Evolutionary conservation across 2,113 vertebrate genomes (phyloP).

Genomic region (Orycteropus afer): DNA sequence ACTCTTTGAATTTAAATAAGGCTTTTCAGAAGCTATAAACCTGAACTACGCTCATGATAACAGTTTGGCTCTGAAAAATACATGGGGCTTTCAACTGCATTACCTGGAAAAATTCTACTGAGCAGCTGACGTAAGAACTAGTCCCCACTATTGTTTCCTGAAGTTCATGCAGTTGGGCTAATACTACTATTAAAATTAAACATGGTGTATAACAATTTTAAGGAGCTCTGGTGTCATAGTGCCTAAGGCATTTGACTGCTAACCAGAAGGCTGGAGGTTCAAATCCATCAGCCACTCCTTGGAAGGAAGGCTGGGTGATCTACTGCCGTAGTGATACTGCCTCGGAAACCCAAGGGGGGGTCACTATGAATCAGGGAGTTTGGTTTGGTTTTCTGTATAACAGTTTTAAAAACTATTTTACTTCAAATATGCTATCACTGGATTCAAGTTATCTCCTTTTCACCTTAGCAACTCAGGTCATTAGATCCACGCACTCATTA

Average conservation of each 20-base stretch:
- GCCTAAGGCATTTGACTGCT: too few relatives aligned
- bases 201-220: neutral
- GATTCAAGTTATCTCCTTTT: neutral
- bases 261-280: too few relatives aligned
- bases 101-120: constrained; percentile 21
- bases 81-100: neutral
- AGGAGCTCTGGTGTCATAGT: too few relatives aligned
- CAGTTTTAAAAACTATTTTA: constrained; percentile 52
- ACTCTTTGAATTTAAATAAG: neutral
- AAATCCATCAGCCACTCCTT: too few relatives aligned
- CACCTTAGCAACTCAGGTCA: constrained; percentile 1
- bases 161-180: neutral
- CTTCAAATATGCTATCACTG: neutral
- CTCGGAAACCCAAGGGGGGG: too few relatives aligned
- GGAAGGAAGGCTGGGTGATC: too few relatives aligned
- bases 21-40: constrained; percentile 34
- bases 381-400: too few relatives aligned
- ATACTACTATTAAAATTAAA: neutral
- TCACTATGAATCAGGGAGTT: too few relatives aligned
- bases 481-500: neutral
- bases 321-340: too few relatives aligned
- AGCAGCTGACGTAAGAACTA: constrained; percentile 35
- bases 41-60: neutral
- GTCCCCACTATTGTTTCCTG: constrained; percentile 10
- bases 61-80: neutral